Evolutionary conservation across 92 coral and sea anemone genomes (phyloP).

Genomic region (Isaurus tuberculatus): DNA sequence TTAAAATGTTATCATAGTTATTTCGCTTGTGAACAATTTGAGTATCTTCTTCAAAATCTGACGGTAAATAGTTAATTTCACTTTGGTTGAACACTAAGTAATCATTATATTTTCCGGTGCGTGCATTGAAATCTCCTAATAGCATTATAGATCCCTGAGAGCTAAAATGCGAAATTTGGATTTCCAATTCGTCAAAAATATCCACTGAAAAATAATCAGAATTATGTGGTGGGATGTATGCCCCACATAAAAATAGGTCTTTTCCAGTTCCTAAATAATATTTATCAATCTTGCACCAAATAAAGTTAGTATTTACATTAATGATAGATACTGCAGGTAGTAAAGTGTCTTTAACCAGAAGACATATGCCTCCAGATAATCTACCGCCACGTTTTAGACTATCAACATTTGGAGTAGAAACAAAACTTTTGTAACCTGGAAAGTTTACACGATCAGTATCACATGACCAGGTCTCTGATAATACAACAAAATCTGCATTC

Average conservation of each 20-base stretch:
- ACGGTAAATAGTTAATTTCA: no score
- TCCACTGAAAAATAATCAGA: no score
- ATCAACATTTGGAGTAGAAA: slow-evolving; percentile 1
- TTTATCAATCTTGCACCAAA: background rate
- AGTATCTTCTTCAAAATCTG: slow-evolving; percentile 7
- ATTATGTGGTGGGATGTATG: no score
- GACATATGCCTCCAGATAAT: background rate
- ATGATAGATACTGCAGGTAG: background rate
- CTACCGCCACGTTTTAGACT: slow-evolving; percentile 2
- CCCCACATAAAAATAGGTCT: no score
- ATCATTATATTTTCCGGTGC: no score
- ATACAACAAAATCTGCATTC: slow-evolving; percentile 3
- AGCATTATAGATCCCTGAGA: no score
- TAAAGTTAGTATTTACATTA: background rate
- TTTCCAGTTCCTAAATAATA: no score
- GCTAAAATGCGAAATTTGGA: no score
- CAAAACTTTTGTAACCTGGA: slow-evolving; percentile 9
- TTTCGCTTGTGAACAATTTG: slow-evolving; percentile 32
- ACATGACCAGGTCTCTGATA: slow-evolving; percentile 6
- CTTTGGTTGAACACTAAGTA: no score
- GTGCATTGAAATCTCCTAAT: no score
- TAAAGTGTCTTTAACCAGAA: slow-evolving; percentile 10
- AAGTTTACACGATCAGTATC: background rate
- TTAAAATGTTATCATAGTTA: slow-evolving; percentile 51
- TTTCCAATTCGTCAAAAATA: no score